Evolutionary conservation across 2,113 vertebrate species (phyloP), one percentile per base, ranked within the genome.

Genomic region (Agelaius phoeniceus): DNA sequence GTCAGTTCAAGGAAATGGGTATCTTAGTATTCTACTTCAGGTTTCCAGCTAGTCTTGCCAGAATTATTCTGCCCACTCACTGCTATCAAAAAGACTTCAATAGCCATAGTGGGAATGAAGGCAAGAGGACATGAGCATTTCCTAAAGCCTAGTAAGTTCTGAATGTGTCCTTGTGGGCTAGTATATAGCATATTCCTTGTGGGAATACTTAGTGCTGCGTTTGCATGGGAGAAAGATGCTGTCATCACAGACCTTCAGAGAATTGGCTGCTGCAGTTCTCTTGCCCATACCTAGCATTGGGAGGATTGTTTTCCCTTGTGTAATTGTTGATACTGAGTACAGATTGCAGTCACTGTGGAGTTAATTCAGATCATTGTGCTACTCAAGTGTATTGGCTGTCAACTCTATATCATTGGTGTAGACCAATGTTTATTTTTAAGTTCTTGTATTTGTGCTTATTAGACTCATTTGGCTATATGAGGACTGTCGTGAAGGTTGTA

Each of bases 361-460:
- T 26, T 84, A 84, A 85, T 79, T 84, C 77, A 82, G 27, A 44
- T 86, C 79, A n/a, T 23, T 84, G 48, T 71, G 46, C 76, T 57
- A 23, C 52, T 91, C 9, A 43, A 16, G 24, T 67, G 20, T 80
- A 23, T 55, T 63, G 65, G 22, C 39, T 84, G 61, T 81, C 44
- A 28, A 9, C 54, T 90, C 48, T 67, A 0, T 78, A 61, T 92
- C 61, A n/a, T n/a, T 68, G 82, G 4, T 51, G 37, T 69, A 66
- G 19, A 92, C 20, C 61, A 63, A 5, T 67, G 48, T 81, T 96
- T 87, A 52, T 94, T 97, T 93, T 91, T 63, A 86, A 86, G 12
- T 78, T 84, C 33, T 74, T 58, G 8, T 79, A 35, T 93, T 91
- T 61, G 39, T 86, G 67, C 31, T 72, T 92, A 51, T 67, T 94